phyloP scores from a whole-genome alignment of 1,140 invertebrate genomes.

The Grapholita molesta region DNA sequence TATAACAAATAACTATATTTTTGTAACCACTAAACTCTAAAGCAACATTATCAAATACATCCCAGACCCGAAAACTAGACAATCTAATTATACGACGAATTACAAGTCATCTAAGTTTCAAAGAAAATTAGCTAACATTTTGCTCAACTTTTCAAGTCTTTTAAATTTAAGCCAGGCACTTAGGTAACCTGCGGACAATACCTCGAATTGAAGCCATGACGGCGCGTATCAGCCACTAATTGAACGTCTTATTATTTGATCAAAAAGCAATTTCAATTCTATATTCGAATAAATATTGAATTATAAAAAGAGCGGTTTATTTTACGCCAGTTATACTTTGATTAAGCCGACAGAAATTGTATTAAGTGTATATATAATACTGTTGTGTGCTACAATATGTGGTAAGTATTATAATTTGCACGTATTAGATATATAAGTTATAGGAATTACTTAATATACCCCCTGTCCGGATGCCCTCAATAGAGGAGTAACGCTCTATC shows the following conservation, averaged over 20 bases:
- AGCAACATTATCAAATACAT: not conserved
- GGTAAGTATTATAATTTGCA: too few species aligned
- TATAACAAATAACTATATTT: too few species aligned
- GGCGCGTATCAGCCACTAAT: not conserved
- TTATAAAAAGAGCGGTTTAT: not conserved
- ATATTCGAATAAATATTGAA: not conserved
- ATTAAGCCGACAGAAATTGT: not conserved
- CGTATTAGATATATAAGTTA: too few species aligned
- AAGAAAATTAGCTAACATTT: slow-evolving; percentile 6
- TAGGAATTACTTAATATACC: too few species aligned
- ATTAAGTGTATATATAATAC: too few species aligned
- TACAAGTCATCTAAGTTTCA: not conserved
- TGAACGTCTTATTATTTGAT: not conserved
- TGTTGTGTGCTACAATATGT: too few species aligned
- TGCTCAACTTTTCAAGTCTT: not conserved
- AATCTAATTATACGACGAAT: not conserved
- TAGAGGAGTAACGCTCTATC: too few species aligned
- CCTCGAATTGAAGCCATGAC: slow-evolving; percentile 6
- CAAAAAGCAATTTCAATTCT: not conserved
- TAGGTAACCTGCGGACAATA: slow-evolving; percentile 11
- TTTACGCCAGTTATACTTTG: not conserved
- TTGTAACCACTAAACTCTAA: not conserved
- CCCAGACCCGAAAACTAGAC: not conserved
- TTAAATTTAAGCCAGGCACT: not conserved
- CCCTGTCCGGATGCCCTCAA: too few species aligned